These are phyloP conservation scores for Linyphia triangularis DNA, from an alignment of 2,888 invertebrate genomes.

Conservation along the genomic window DNA sequence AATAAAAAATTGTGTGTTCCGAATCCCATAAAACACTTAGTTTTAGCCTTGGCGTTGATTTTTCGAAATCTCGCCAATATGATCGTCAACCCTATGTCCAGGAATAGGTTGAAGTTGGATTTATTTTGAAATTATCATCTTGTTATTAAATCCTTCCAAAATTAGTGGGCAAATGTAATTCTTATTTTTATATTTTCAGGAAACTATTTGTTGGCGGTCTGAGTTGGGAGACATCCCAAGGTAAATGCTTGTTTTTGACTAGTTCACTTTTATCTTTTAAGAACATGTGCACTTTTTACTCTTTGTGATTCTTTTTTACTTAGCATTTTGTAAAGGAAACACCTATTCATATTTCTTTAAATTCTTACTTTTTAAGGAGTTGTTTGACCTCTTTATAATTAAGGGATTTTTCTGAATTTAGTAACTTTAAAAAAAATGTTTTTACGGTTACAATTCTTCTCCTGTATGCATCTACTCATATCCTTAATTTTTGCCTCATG, in stretches of 20 bases:
- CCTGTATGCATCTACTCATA: too few species aligned
- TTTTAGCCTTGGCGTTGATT: background rate
- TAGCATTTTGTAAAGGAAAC: background rate
- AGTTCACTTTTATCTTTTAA: background rate
- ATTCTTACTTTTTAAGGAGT: background rate
- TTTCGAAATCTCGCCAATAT: too few species aligned
- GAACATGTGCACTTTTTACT: background rate
- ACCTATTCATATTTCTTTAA: background rate
- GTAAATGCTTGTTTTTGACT: slow-evolving; percentile 82
- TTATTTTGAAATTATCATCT: background rate
- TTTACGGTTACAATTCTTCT: too few species aligned
- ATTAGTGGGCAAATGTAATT: background rate
- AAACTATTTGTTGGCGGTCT: slow-evolving; percentile 96
- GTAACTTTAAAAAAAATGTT: too few species aligned
- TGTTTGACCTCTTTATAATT: too few species aligned
- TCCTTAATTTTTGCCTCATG: too few species aligned
- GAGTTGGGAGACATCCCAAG: slow-evolving; percentile 96
- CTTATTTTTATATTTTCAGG: slow-evolving; percentile 82
- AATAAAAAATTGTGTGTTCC: background rate
- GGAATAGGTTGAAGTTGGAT: background rate
- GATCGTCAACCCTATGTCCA: background rate
- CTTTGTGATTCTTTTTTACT: background rate
- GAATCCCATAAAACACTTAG: background rate
- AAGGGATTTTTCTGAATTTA: too few species aligned
- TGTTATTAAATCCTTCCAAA: background rate